Evolutionary conservation across 2,797 vertebrate species (phyloP), one percentile per base, ranked within the genome.

Genomic region (Takifugu rubripes): DNA sequence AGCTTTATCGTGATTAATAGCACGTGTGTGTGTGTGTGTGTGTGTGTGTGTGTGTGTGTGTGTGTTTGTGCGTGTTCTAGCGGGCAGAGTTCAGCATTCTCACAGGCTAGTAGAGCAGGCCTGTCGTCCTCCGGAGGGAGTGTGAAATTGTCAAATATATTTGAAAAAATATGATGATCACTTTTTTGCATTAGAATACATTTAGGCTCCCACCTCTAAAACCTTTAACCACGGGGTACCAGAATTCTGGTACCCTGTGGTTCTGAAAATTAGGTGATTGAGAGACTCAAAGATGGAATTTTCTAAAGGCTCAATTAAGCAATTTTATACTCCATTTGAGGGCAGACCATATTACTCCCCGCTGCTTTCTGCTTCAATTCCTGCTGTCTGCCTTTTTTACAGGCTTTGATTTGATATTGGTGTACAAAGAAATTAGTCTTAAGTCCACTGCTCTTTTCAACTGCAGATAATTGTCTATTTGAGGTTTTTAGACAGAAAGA

Each of bases 301-400:
- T 58, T 71, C 63, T 58, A 52, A 63, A 79, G 74, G 33, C 5
- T 82, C 78, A 84, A 82, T 85, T 83, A 81, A 73, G 54, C 69
- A 82, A 79, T 85, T 64, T 58, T 62, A 55, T 68, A 82, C 81
- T 75, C 72, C 76, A 78, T 83, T 83, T 79, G 65, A 68, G 53
- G 59, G 45, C 44, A 59, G 69, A 67, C 64, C 77, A 49, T 65
- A 70, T 79, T 69, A 75, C 72, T 54, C 54, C 55, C 56, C 6
- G 55, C 66, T 53, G 69, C 64, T 81, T 85, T 79, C 74, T 61
- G 78, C 74, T 70, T 68, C 75, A 79, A 29, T 51, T 25, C 52
- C 46, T 33, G 0, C 70, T 53, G 59, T 33, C 61, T 70, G 46
- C 53, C 70, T 52, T 25, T 56, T 56, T 68, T 46, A 52, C 51